Evolutionary conservation across 2,113 vertebrate species (phyloP).

Genomic region (Agapornis roseicollis): DNA sequence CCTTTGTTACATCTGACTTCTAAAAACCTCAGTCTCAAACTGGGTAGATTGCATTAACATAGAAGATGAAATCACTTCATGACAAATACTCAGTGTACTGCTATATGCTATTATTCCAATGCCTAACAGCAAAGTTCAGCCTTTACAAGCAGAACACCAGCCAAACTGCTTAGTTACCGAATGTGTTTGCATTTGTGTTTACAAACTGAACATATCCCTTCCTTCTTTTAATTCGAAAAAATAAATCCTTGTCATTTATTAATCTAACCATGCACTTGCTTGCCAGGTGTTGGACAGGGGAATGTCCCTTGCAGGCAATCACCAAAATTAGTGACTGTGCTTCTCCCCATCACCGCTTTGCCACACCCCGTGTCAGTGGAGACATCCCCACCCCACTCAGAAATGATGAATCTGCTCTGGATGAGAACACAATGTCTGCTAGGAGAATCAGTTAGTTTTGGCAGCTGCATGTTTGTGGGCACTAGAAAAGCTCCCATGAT

Average conservation of each 20-base stretch:
- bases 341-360: background rate
- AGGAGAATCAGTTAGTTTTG: background rate
- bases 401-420: background rate
- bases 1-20: background rate
- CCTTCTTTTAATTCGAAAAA: background rate
- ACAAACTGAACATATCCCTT: constrained; percentile 26
- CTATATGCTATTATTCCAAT: constrained; percentile 33
- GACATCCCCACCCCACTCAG: constrained; percentile 11
- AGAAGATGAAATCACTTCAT: constrained; percentile 40
- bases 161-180: constrained; percentile 59
- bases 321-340: background rate
- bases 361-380: background rate
- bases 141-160: constrained; percentile 20
- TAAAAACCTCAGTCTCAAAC: background rate
- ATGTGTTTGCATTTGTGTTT: constrained; percentile 57
- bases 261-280: background rate
- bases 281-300: background rate
- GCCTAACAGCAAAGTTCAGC: background rate
- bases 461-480: background rate
- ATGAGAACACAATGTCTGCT: background rate
- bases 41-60: background rate
- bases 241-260: background rate
- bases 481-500: background rate
- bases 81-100: constrained; percentile 27
- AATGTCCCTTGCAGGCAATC: background rate